Conservation (phyloP, 2,797 vertebrate species). For the Lophius americanus region DNA sequence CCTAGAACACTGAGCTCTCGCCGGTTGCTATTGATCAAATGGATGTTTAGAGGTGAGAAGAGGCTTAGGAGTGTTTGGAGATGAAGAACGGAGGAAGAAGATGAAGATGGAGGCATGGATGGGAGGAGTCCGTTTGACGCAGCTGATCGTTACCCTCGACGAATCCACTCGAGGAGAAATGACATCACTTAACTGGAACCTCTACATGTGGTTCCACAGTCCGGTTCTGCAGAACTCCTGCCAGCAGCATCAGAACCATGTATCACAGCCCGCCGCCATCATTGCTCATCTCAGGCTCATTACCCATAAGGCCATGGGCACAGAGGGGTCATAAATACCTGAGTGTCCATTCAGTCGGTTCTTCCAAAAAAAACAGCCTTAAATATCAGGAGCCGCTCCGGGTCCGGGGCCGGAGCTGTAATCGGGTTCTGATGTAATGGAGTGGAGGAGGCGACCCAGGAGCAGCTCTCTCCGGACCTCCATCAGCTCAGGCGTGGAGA, state of each 20-base stretch:
- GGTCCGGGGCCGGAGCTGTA: slow-evolving; percentile 55
- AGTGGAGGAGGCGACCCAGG: slow-evolving; percentile 13
- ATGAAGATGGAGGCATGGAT: too few species aligned
- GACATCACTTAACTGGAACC: too few species aligned
- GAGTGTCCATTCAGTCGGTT: slow-evolving; percentile 47
- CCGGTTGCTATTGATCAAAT: too few species aligned
- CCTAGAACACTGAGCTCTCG: too few species aligned
- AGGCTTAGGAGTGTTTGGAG: too few species aligned
- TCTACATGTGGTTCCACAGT: too few species aligned
- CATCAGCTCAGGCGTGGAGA: slow-evolving; percentile 33
- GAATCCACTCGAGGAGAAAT: too few species aligned
- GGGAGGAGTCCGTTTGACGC: too few species aligned
- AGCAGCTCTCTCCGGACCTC: slow-evolving; percentile 41
- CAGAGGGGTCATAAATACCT: slow-evolving; percentile 68
- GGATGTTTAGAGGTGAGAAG: too few species aligned
- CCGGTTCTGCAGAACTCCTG: too few species aligned
- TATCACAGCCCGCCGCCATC: slow-evolving; percentile 24
- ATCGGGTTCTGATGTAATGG: slow-evolving; percentile 68
- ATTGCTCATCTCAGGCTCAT: slow-evolving; percentile 50
- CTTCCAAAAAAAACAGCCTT: slow-evolving; percentile 50
- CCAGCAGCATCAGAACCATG: slow-evolving; percentile 1
- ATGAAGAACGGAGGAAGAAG: too few species aligned
- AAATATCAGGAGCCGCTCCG: slow-evolving; percentile 69
- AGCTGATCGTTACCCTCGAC: too few species aligned
- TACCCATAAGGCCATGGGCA: slow-evolving; percentile 56